Conservation (phyloP, 2,113 vertebrate genomes). For the Pseudopodoces humilis region DNA sequence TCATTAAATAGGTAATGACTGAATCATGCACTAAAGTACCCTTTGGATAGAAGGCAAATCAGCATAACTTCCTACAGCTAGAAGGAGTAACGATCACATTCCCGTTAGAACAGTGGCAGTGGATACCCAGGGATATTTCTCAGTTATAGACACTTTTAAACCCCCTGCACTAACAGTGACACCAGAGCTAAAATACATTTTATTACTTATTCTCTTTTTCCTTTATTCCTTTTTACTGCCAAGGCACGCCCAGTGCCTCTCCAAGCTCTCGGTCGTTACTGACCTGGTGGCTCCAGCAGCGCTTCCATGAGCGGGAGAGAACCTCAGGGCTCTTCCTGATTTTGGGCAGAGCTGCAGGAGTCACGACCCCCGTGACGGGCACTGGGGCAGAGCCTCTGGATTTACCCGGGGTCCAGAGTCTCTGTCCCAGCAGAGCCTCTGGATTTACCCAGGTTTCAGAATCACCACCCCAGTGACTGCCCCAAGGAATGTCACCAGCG, state of each 20-base stretch:
- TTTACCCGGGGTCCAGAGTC: neutral
- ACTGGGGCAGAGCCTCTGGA: too few species aligned
- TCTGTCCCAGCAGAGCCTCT: neutral
- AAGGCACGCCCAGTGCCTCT: neutral
- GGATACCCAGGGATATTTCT: neutral
- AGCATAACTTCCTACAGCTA: neutral
- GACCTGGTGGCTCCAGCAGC: neutral
- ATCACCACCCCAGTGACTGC: neutral
- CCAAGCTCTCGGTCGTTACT: neutral
- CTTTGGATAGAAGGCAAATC: neutral
- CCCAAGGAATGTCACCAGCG: neutral
- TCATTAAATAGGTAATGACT: neutral
- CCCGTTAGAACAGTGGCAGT: neutral
- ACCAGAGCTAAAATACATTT: neutral
- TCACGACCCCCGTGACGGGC: too few species aligned
- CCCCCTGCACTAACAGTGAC: neutral
- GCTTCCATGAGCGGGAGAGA: neutral
- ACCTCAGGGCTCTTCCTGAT: neutral
- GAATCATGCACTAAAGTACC: neutral
- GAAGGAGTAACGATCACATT: neutral
- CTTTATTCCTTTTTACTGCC: neutral
- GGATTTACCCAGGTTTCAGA: neutral
- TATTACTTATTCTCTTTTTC: neutral
- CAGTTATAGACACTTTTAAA: neutral
- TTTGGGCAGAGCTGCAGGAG: neutral